Evolutionary conservation across 1,140 invertebrate genomes (phyloP).

Genomic region (Polyergus mexicanus): DNA sequence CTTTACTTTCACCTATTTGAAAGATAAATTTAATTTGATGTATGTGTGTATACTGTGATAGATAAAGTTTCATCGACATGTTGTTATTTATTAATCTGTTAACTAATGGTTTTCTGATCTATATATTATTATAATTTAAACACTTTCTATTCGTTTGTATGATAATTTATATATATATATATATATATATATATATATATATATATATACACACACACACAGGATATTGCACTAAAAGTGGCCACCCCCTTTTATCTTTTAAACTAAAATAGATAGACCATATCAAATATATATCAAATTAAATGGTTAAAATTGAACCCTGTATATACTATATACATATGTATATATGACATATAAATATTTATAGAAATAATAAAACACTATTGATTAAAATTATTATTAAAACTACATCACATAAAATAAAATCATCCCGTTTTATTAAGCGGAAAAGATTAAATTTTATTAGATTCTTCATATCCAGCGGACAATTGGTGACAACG

Average conservation of each 20-base stretch:
- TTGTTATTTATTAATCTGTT: constrained; percentile 7
- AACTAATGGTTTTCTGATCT: neutral
- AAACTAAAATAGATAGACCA: too few species aligned
- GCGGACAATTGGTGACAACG: constrained; percentile 21
- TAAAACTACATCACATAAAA: neutral
- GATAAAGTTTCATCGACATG: neutral
- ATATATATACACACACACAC: too few species aligned
- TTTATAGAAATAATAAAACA: neutral
- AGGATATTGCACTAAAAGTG: too few species aligned
- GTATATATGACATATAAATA: neutral
- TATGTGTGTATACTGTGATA: neutral
- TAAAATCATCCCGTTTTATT: neutral
- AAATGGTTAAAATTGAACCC: too few species aligned
- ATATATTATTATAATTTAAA: neutral
- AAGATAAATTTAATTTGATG: neutral
- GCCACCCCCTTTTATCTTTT: too few species aligned
- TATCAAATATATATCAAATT: too few species aligned
- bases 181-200: too few species aligned
- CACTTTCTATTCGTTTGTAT: neutral
- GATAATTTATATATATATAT: neutral
- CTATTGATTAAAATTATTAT: neutral
- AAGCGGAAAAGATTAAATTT: constrained; percentile 16
- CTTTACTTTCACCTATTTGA: neutral
- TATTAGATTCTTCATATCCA: constrained; percentile 33
- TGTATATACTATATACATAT: neutral